Base-by-base conservation (phyloP, 92 coral and sea anemone genomes). In the Phenganax stokvisi region DNA sequence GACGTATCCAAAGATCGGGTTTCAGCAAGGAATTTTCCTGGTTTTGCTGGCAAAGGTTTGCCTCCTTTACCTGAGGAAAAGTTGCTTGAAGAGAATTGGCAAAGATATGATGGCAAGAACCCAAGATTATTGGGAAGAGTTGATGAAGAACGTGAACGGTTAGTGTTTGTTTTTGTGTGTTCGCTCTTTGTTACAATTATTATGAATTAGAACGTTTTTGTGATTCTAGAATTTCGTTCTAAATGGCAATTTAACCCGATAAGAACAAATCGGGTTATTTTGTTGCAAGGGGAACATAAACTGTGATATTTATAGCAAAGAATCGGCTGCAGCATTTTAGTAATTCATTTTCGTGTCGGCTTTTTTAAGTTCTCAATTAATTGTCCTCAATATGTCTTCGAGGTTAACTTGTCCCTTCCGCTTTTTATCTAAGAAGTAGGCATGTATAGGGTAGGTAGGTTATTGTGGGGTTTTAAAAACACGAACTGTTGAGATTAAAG, bases 11-110 rank as follows among this genome's bases (percentile, higher is more conserved):
- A 71, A 74, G 87, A 84, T 65, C 87, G 86, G 60, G 78, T 84
- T 30, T 89, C 87, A 72, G 85, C 78, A 54, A 84, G 87, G 72
- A 83, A 91, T 57, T 28, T n/a, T 7, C 9, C 69, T 76, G 70
- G 81, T 66, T 91, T 87, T 85, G 89, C 85, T 51, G 85, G 88
- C 52, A 87, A 92, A 51, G 91, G 89, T 83, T 84, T 96, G 56
- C 96, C 97, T 68, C 85, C 99, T 28, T 87, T 96, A 60, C 99
- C 92, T 12, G 99, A 96, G 84, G 99, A 96, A 77, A 92, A 92
- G 83, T 96, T 92, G 58, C 85, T 90, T 72, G 90, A 86, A 75
- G 92, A 91, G 54, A 79, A 93, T 91, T 92, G 86, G 89, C 91
- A 73, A 58, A 61, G 31, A 80, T 74, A 8, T 53, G 72, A 79